Percentiles rank a stretch among this genome's conserved stretches.
phyloP scores from a whole-genome alignment of 2,113 vertebrate species.

The Scytalopus superciliaris region DNA sequence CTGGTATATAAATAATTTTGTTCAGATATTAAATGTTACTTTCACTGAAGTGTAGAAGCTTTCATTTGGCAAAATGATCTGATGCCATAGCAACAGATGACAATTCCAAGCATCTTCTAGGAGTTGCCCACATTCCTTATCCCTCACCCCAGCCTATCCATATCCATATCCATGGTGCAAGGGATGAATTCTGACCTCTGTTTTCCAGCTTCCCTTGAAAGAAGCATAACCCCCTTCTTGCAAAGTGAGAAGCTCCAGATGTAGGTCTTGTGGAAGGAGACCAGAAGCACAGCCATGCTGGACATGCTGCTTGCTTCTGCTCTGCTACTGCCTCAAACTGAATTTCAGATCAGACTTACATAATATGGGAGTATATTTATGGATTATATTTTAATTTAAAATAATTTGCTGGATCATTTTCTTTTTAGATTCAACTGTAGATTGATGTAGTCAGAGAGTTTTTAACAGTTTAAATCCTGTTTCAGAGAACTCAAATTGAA shows the following conservation, averaged over 20 bases:
- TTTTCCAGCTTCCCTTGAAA: not conserved
- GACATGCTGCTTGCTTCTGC: not conserved
- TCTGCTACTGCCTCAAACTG: not conserved
- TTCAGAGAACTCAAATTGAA: not conserved
- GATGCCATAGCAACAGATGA: slow-evolving; percentile 18
- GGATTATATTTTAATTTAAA: not conserved
- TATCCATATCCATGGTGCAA: not conserved
- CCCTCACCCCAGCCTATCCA: not conserved
- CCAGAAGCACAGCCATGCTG: not conserved
- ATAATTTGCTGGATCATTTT: not conserved
- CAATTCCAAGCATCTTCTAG: not conserved
- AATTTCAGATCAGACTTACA: not conserved
- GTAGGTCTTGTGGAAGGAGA: not conserved
- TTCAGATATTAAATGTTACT: not conserved
- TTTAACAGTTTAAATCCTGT: not conserved
- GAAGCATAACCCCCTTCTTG: not conserved
- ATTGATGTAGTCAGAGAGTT: not conserved
- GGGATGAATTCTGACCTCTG: not conserved
- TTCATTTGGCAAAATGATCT: not conserved
- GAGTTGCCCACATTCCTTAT: not conserved
- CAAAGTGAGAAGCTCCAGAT: not conserved
- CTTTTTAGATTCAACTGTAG: not conserved
- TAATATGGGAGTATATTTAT: not conserved
- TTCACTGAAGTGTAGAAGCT: not conserved
- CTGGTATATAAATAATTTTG: not conserved